Conservation (phyloP, 2,797 vertebrate species). For the Simalia tracyae region DNA sequence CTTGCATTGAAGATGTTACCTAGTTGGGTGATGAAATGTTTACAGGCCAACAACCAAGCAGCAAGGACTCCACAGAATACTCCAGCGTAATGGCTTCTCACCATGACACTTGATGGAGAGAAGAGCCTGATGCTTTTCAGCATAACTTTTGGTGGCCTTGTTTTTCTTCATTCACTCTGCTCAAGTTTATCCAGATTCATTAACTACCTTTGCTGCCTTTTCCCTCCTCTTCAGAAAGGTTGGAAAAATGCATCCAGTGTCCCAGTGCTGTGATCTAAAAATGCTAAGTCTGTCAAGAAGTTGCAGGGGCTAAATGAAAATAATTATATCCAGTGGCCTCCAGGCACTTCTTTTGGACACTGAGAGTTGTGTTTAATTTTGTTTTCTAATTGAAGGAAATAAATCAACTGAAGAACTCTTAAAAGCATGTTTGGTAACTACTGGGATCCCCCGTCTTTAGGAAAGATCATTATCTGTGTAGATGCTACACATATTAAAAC, state of each 20-base stretch:
- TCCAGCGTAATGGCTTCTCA: background rate
- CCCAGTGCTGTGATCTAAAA: conserved; percentile 20
- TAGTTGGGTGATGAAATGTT: background rate
- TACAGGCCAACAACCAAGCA: background rate
- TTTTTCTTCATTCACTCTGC: background rate
- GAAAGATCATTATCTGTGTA: conserved; percentile 39
- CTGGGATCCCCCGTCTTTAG: conserved; percentile 39
- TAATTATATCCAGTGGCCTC: conserved; percentile 45
- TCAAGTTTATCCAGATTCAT: background rate
- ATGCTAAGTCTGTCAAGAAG: background rate
- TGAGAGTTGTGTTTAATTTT: conserved; percentile 44
- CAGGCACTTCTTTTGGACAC: conserved; percentile 35
- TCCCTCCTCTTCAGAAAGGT: background rate
- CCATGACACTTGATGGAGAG: background rate
- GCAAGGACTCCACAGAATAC: background rate
- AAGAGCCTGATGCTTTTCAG: background rate
- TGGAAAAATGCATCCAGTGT: background rate
- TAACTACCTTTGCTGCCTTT: background rate
- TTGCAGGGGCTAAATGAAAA: conserved; percentile 35
- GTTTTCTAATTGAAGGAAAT: conserved; percentile 48
- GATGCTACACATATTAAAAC: conserved; percentile 26
- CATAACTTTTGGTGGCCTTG: background rate
- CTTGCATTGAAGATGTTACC: background rate
- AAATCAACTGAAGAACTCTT: conserved; percentile 48
- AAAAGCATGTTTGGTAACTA: conserved; percentile 45